Evolutionary conservation across 2,113 vertebrate species (phyloP), one percentile per base, ranked within the genome.

Genomic region (Brachirus orientalis): DNA sequence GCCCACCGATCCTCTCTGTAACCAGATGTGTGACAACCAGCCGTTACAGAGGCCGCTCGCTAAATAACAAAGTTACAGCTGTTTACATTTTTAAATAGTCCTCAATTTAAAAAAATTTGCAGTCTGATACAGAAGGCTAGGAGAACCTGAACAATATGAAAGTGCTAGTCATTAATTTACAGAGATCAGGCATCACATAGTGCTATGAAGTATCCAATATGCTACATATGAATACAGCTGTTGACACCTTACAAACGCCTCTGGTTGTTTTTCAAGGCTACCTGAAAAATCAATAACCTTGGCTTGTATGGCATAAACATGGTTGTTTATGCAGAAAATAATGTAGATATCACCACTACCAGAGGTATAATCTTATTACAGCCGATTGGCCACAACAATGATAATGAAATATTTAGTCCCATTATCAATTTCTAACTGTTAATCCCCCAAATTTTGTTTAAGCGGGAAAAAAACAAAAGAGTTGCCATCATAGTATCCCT

Each of bases 131-230:
- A 98, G 95, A 93, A 96, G 96, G 95, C 95, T 97, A 96, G 95
- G 94, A 97, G 96, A 96, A 96, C 95, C 96, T 98, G 94, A 98
- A 97, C 95, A 96, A 96, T 98, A 98, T 96, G 96, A 99, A 99
- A 99, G 96, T 99, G 96, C 96, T 97, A 97, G 96, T 94, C 86
- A 92, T 95, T 96, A 94, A 97, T 98, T 97, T 98, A 97, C 96
- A 98, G 95, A 96, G 94, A 95, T 95, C 94, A 96, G 95, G 96
- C 95, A 96, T 95, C 88, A 91, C 91, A 96, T 97, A 98, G 97
- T 96, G 95, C 96, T 96, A 97, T 94, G 94, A 95, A 95, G 96
- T 96, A 96, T 97, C 94, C 95, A 92, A 95, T 97, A 96, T 95
- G 95, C 96, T 98, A 98, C 95, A 97, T 95, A 96, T 95, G 95